Conservation (phyloP, 2,797 vertebrate species). For the Pseudomugil tenellus region DNA sequence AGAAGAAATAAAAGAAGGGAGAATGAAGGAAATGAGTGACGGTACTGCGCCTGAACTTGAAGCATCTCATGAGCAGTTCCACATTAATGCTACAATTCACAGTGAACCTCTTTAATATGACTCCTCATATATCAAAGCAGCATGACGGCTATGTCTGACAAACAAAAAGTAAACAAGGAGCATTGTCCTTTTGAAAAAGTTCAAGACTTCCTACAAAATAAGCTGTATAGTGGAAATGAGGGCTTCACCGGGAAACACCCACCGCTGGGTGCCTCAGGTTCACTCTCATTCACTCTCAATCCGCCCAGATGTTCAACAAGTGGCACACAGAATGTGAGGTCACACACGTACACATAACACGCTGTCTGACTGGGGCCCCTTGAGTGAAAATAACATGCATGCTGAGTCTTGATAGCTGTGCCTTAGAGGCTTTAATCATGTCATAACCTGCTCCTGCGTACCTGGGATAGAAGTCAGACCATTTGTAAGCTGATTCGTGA, state of each 20-base stretch:
- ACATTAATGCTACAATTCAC: constrained; percentile 15
- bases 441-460: constrained; percentile 50
- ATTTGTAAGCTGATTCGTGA: constrained; percentile 13
- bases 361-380: constrained; percentile 43
- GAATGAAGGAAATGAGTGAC: constrained; percentile 9
- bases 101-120: constrained; percentile 23
- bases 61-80: constrained; percentile 26
- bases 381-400: constrained; percentile 54
- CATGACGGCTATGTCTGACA: constrained; percentile 9
- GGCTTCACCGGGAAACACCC: constrained; percentile 28
- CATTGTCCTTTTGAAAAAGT: constrained; percentile 10
- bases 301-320: constrained; percentile 53
- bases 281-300: constrained; percentile 61
- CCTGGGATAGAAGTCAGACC: constrained; percentile 1
- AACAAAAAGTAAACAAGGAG: constrained; percentile 11
- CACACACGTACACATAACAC: constrained; percentile 58
- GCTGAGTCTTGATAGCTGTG: constrained; percentile 46
- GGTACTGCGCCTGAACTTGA: constrained; percentile 56
- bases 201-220: background rate
- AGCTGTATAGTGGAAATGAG: constrained; percentile 5
- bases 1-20: constrained; percentile 36
- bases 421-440: constrained; percentile 48
- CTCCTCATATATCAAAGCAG: constrained; percentile 10
- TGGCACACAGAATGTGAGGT: constrained; percentile 58
- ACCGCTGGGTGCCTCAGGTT: constrained; percentile 44